Evolutionary conservation across 2,888 invertebrate species (phyloP), one percentile per base, ranked within the genome.

Genomic region (Penaeus monodon): DNA sequence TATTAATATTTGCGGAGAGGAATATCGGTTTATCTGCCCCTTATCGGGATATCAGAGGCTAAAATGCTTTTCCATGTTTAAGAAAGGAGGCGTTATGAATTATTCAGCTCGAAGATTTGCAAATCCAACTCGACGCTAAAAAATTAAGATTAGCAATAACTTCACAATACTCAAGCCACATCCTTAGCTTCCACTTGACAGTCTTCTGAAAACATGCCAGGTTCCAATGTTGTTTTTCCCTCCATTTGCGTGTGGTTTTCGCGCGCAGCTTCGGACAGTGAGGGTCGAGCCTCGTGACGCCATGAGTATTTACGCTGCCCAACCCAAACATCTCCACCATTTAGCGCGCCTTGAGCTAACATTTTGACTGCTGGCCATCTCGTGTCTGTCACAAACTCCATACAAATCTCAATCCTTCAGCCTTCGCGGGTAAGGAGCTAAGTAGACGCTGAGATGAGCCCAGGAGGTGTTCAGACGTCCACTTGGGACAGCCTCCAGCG

Each of bases 291-390:
- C 85, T 81, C 85, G 85, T 86, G 85, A 86, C 44, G 85, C 68
- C 66, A 17, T 66, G 81, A 86, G 85, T 86, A 86, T 86, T 86
- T 86, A 86, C 85, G 85, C 85, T 86, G 81, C 66, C 49, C 57
- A 81, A 65, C 81, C 63, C 81, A 86, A 86, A 86, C 85, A 86
- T 86, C 85, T 86, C 77, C 81, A 81, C 85, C 85, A 86, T 86
- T 86, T 86, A 86, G 76, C 81, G 85, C 85, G 85, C 63, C 85
- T 81, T 86, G 85, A 86, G 85, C 85, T 86, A 86, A 86, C 85
- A 86, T 86, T 86, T 86, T 86, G 85, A 86, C 81, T 86, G 85
- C 76, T 86, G 81, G 85, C 81, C 81, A 86, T 86, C 85, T 86
- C 81, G 81, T 74, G 85, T 81, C 81, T 78, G 85, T 86, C 85